Conservation (phyloP, 2,888 invertebrate species). For the Trachelus troglodyta region DNA sequence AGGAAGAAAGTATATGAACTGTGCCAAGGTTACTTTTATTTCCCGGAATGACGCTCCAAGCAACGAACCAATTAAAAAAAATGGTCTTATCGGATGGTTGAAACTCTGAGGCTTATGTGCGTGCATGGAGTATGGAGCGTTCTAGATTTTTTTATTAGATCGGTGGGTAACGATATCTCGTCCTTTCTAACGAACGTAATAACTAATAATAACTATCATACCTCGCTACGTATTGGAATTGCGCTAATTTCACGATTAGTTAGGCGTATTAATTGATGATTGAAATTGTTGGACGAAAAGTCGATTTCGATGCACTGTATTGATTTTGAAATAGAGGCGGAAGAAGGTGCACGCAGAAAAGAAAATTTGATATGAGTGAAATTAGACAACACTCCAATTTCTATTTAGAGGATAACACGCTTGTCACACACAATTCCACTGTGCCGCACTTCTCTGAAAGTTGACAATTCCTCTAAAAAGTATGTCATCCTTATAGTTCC, state of each 20-base stretch:
- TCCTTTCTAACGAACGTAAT: not conserved
- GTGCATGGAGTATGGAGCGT: not conserved
- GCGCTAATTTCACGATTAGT: not conserved
- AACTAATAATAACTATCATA: not conserved
- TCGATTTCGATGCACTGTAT: not conserved
- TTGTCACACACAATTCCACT: constrained; percentile 25
- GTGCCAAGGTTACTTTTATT: constrained; percentile 5
- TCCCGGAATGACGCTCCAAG: not conserved
- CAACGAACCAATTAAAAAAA: not conserved
- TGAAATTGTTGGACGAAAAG: not conserved
- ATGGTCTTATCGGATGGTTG: not conserved
- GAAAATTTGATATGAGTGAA: not conserved
- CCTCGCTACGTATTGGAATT: not conserved
- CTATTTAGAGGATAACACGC: not conserved
- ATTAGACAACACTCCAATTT: not conserved
- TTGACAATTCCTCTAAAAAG: not conserved
- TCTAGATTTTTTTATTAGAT: not conserved
- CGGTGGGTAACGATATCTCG: not conserved
- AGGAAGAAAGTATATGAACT: constrained; percentile 1
- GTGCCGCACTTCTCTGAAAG: constrained; percentile 11
- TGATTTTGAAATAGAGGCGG: not conserved
- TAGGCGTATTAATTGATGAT: not conserved
- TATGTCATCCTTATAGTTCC: not conserved
- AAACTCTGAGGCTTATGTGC: not conserved
- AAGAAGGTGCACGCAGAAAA: not conserved